Evolutionary conservation across 2,113 vertebrate species (phyloP), one percentile per base, ranked within the genome.

Genomic region (Australoheros scitulus): DNA sequence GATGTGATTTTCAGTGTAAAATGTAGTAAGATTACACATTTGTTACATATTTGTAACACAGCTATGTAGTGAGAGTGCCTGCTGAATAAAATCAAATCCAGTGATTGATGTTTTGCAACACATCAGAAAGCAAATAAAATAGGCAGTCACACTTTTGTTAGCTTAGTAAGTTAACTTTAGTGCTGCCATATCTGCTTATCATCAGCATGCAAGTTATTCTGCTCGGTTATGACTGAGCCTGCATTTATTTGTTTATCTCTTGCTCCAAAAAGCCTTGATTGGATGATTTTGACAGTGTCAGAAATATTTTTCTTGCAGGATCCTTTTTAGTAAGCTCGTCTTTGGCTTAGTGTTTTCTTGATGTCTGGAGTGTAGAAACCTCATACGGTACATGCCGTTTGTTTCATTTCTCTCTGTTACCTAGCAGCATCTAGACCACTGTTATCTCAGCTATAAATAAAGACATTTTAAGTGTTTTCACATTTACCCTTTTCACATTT

Each of bases 391-490:
- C 26, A 72, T 52, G 24, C 24, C 32, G 17, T 72, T 72, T 72
- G 43, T 18, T 72, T 20, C 17, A 72, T 52, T 9, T 72, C 65
- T 72, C 43, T 72, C 68, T 52, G 68, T 72, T 72, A 72, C 68
- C 47, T 32, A 32, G 47, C 68, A 72, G 47, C 47, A 72, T 52
- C 47, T 32, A 26, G 26, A 52, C 26, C 47, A 72, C 20, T 52
- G 29, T 59, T 36, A 52, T 63, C 0, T 64, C 6, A 60, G 41
- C 50, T 63, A 36, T 20, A 11, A 18, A 24, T 74, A 52, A 52
- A 72, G 47, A 26, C 26, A 72, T 29, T 59, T 17, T 36, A 10
- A 13, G 13, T 36, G 11, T 18, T 24, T 29, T 80, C 0, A 26
- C 26, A 68, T 26, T 8, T 68, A 26, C 11, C 38, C 38, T 47